These are phyloP conservation scores for Ectemnius continuus DNA, from an alignment of 2,888 invertebrate species.

Conservation along the genomic window DNA sequence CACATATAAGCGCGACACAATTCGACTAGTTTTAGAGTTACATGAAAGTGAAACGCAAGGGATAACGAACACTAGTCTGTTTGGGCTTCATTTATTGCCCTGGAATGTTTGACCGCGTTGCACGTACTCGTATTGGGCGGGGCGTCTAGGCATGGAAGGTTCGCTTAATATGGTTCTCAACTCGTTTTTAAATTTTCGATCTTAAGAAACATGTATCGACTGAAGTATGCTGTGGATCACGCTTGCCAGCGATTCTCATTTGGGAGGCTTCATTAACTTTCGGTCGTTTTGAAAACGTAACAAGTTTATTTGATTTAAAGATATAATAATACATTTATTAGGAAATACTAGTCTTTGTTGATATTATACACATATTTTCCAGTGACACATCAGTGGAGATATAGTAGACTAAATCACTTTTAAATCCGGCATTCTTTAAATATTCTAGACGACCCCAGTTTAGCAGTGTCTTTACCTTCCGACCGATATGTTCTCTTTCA, in stretches of 20 bases:
- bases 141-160: constrained; percentile 49
- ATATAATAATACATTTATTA: too few relatives aligned
- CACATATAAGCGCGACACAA: neutral
- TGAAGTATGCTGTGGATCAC: neutral
- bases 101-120: constrained; percentile 60
- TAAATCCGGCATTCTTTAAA: constrained; percentile 81
- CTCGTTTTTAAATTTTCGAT: neutral
- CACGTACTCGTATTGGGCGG: constrained; percentile 64
- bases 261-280: too few relatives aligned
- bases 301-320: too few relatives aligned
- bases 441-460: constrained; percentile 87
- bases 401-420: constrained; percentile 83
- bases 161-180: neutral
- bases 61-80: neutral
- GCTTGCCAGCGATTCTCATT: too few relatives aligned
- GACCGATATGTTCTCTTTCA: constrained; percentile 83
- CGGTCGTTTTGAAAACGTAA: too few relatives aligned
- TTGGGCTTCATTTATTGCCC: constrained; percentile 31
- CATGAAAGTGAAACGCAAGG: neutral
- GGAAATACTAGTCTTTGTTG: constrained; percentile 62
- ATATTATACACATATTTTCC: constrained; percentile 90
- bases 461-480: constrained; percentile 86
- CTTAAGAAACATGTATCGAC: constrained; percentile 16
- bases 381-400: constrained; percentile 83
- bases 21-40: neutral